Evolutionary conservation across 2,113 vertebrate genomes (phyloP).

Genomic region (Zootoca vivipara): DNA sequence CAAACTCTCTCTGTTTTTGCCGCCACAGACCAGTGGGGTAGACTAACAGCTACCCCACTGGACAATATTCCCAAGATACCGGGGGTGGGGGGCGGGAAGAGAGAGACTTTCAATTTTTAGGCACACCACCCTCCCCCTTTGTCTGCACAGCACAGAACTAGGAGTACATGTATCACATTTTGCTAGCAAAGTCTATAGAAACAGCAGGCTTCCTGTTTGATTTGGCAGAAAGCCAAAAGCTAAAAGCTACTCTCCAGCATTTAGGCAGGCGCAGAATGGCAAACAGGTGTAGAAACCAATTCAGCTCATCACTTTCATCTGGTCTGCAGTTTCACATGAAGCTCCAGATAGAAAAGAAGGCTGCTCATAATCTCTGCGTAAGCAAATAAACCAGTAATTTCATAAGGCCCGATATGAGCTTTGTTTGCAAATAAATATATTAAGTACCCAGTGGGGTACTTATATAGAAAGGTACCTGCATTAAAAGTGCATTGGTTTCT

Average conservation of each 20-base stretch:
- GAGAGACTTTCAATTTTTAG: conserved; percentile 14
- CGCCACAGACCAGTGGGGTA: background rate
- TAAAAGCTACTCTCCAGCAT: conserved; percentile 17
- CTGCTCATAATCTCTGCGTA: background rate
- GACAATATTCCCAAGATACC: background rate
- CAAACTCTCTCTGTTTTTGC: background rate
- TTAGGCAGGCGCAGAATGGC: background rate
- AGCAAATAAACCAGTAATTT: background rate
- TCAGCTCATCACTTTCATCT: background rate
- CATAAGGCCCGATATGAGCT: background rate
- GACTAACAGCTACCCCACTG: background rate
- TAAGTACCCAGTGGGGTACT: background rate
- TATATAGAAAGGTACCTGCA: background rate
- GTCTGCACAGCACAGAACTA: background rate
- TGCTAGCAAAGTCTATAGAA: conserved; percentile 38
- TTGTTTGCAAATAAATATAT: background rate
- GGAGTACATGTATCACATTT: conserved; percentile 24
- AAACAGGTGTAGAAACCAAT: conserved; percentile 52
- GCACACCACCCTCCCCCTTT: conserved; percentile 14
- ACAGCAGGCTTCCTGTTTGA: conserved; percentile 43
- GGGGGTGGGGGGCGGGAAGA: conserved; percentile 17
- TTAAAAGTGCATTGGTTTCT: background rate
- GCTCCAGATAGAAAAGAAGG: background rate
- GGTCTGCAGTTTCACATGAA: background rate
- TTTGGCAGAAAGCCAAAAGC: conserved; percentile 65